phyloP scores from a whole-genome alignment of 2,888 invertebrate species.

The Pseudococcus jackbeardsleyi region DNA sequence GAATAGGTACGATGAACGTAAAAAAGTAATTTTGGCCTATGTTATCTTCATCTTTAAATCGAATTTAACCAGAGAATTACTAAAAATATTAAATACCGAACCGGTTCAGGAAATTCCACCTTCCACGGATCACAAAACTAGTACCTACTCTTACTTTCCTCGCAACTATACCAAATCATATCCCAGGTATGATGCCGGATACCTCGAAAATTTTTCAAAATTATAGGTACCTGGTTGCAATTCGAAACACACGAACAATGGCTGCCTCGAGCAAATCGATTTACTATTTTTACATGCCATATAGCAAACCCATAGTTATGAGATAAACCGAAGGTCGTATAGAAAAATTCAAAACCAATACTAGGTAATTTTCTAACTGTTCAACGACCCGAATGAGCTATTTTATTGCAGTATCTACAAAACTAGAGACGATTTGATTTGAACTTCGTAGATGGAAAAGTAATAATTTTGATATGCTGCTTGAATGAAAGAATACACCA shows the following conservation, averaged over 20 bases:
- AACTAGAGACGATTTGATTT: neutral
- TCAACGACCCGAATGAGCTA: neutral
- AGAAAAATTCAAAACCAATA: conserved; percentile 30
- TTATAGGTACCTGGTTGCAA: neutral
- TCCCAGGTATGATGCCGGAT: neutral
- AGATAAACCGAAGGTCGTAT: conserved; percentile 37
- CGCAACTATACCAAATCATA: neutral
- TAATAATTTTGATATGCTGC: conserved; percentile 7
- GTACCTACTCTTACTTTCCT: neutral
- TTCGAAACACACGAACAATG: conserved; percentile 28
- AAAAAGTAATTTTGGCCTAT: neutral
- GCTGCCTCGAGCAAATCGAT: conserved; percentile 33
- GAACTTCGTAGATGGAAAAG: neutral
- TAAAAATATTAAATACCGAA: neutral
- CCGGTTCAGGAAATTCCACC: neutral
- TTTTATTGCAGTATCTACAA: neutral
- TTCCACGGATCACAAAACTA: neutral
- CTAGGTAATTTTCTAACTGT: neutral
- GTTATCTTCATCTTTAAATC: neutral
- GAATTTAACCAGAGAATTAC: neutral
- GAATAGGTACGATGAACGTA: too few relatives aligned
- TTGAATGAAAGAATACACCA: conserved; percentile 23
- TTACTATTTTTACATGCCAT: neutral
- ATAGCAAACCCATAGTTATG: conserved; percentile 6
- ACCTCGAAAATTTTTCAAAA: conserved; percentile 3